Percentiles rank a stretch among this genome's conserved stretches.
phyloP scores from a whole-genome alignment of 2,113 vertebrate genomes.

The Mesocricetus auratus region DNA sequence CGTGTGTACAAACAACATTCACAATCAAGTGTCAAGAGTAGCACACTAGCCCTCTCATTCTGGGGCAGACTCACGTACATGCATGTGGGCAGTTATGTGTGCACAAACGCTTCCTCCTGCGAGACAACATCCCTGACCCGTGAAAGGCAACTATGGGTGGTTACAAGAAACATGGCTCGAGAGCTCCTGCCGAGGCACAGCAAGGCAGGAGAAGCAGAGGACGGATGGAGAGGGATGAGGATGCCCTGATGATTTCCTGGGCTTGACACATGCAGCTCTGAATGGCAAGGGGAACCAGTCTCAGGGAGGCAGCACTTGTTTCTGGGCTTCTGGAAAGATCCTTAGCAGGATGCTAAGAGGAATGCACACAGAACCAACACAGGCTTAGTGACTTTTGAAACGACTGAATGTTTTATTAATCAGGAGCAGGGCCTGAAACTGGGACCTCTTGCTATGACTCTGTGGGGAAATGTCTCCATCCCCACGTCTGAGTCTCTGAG shows the following conservation, averaged over 20 bases:
- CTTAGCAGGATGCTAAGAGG: slow-evolving; percentile 52
- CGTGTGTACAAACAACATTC: fast-evolving
- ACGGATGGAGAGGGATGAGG: neutral
- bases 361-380: neutral
- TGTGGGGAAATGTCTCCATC: slow-evolving; percentile 24
- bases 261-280: neutral
- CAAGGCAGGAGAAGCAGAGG: neutral
- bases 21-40: neutral
- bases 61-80: neutral
- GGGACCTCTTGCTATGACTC: slow-evolving; percentile 10
- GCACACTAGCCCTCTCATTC: neutral
- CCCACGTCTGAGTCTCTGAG: neutral
- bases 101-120: neutral
- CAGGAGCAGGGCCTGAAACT: neutral
- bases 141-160: neutral
- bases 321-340: slow-evolving; percentile 40
- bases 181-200: neutral
- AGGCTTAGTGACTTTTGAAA: slow-evolving; percentile 54
- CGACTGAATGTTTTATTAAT: slow-evolving; percentile 69
- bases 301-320: slow-evolving; percentile 54
- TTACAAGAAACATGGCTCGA: neutral
- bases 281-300: slow-evolving; percentile 40
- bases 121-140: neutral
- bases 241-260: slow-evolving; percentile 68
- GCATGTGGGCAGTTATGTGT: neutral